Evolutionary conservation across 2,888 invertebrate genomes (phyloP).

Genomic region (Cephus nigrinus): DNA sequence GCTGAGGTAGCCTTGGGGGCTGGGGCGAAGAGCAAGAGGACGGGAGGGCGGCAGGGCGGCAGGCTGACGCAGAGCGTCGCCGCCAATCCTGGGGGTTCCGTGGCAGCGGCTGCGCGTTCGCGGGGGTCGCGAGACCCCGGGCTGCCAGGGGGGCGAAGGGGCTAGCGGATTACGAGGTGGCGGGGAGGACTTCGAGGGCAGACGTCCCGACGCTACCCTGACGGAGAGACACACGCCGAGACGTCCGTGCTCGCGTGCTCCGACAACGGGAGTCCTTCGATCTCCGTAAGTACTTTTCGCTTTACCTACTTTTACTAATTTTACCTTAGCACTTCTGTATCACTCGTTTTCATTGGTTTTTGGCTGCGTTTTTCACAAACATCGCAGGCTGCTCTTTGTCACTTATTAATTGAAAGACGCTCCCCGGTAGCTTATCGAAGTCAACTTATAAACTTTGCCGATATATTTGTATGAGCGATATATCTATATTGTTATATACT

Average conservation of each 20-base stretch:
- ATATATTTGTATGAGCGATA: too few species aligned
- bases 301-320: slow-evolving; percentile 27
- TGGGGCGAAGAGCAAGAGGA: slow-evolving; percentile 18
- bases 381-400: not conserved
- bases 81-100: slow-evolving; percentile 51
- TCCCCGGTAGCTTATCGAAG: too few species aligned
- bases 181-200: slow-evolving; percentile 64
- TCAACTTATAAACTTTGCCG: too few species aligned
- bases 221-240: slow-evolving; percentile 64
- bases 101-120: slow-evolving; percentile 35
- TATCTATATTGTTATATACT: too few species aligned
- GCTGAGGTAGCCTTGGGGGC: slow-evolving; percentile 10
- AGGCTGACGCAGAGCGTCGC: slow-evolving; percentile 24
- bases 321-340: not conserved
- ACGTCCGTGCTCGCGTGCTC: slow-evolving; percentile 57
- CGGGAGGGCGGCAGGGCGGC: slow-evolving; percentile 10
- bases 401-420: not conserved
- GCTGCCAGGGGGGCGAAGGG: slow-evolving; percentile 20
- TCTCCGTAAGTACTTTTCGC: slow-evolving; percentile 59
- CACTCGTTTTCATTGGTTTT: not conserved
- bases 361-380: not conserved
- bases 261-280: slow-evolving; percentile 59
- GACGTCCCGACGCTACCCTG: slow-evolving; percentile 64
- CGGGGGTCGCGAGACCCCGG: slow-evolving; percentile 19
- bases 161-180: slow-evolving; percentile 49